These are phyloP conservation scores for Urophycis tenuis DNA, from an alignment of 2,797 vertebrate genomes.

Conservation along the genomic window DNA sequence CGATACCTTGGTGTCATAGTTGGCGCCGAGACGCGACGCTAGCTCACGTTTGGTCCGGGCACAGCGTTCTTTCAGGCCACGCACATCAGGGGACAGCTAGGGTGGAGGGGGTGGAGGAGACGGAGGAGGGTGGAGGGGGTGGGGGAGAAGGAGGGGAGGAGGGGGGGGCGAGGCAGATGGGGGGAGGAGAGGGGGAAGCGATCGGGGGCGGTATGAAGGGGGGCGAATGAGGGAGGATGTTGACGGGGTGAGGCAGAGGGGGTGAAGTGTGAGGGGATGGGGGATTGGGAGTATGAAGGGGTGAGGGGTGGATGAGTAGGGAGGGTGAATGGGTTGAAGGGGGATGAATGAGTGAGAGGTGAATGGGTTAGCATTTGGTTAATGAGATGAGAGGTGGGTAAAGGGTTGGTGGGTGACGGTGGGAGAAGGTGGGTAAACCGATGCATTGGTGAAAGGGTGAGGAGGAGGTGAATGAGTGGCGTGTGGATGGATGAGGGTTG, in stretches of 20 bases:
- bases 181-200: not conserved
- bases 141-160: conserved; percentile 35
- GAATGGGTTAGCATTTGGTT: conserved; percentile 33
- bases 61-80: conserved; percentile 86
- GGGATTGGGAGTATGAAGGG: conserved; percentile 5
- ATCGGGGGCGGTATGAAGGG: not conserved
- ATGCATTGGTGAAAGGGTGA: not conserved
- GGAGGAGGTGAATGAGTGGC: too few relatives aligned
- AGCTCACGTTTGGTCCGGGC: conserved; percentile 87
- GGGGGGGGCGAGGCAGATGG: not conserved
- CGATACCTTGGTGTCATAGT: conserved; percentile 88
- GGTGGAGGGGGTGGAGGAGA: conserved; percentile 53
- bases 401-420: not conserved
- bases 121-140: conserved; percentile 29
- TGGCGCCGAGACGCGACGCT: conserved; percentile 83
- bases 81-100: conserved; percentile 87
- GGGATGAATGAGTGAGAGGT: conserved; percentile 44
- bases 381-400: conserved; percentile 26
- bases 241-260: not conserved
- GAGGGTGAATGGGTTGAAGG: conserved; percentile 17
- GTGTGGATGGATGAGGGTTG: not conserved
- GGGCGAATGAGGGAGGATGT: too few relatives aligned
- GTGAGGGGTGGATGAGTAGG: conserved; percentile 12
- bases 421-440: not conserved
- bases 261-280: conserved; percentile 3